Evolutionary conservation across 2,113 vertebrate genomes (phyloP), one percentile per base, ranked within the genome.

Genomic region (Urocynchramus pylzowi): DNA sequence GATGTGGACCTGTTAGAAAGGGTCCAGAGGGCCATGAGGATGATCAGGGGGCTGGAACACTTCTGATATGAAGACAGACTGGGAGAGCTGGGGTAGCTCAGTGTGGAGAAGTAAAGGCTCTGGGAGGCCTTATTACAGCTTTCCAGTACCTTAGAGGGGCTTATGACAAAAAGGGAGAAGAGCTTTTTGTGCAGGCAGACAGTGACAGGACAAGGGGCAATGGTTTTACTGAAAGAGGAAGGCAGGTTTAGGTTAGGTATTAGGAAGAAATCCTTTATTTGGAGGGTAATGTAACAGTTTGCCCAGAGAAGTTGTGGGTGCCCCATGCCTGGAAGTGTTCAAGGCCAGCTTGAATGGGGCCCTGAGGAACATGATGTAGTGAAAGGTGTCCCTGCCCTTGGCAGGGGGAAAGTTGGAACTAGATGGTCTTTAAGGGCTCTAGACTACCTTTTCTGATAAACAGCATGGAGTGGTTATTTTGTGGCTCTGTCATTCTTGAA

Each of bases 401-500:
- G 13, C 16, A 59, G 9, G 28, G 15, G 7, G 3, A 16, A 44
- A 28, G 13, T n/a, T 75, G 45, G 28, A 75, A 27, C 13, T 9
- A 41, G 30, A 31, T 60, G 30, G 1, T 54, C n/a, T 68, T 75
- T 27, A 31, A 74, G 26, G 12, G 10, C 33, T 92, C 50, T 77
- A 57, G 19, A 37, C 41, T 77, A 3, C 33, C 12, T 22, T 69
- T 81, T 74, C 7, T 91, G 60, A 61, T 70, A 49, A 85, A 53
- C 13, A 52, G 10, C 0, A 2, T 11, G 7, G 16, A 67, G 19
- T 1, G 0, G 23, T 71, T 61, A 12, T 84, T 84, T 70, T 2
- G 1, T 44, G 16, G 52, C 8, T 54, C 12, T 89, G 33, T 18
- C 26, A 14, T 52, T 92, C 41, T n/a, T 65, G 28, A 74, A 67